phyloP scores from a whole-genome alignment of 1,140 invertebrate species.

The Heliconius himera region DNA sequence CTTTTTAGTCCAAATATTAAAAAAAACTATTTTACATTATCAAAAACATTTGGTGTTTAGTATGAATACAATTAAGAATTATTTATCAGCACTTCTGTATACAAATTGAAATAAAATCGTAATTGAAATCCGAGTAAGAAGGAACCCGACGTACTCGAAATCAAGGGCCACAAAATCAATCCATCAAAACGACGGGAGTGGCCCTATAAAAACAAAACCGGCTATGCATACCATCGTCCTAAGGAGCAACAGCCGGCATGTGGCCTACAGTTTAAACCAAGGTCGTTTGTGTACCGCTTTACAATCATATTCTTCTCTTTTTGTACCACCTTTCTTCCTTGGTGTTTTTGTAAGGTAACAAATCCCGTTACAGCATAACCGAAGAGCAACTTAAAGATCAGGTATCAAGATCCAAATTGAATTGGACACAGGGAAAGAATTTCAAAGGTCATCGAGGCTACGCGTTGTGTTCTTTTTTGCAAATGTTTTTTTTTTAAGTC shows the following conservation, averaged over 20 bases:
- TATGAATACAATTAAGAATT: no score
- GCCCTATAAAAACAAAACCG: slow-evolving; percentile 48
- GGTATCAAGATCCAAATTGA: slow-evolving; percentile 31
- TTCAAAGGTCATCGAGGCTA: slow-evolving; percentile 69
- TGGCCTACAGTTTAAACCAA: slow-evolving; percentile 76
- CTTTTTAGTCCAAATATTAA: no score
- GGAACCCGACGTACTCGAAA: slow-evolving; percentile 26
- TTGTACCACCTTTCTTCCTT: slow-evolving; percentile 69
- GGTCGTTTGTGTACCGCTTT: slow-evolving; percentile 73
- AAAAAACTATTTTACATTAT: no score
- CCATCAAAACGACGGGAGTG: slow-evolving; percentile 41
- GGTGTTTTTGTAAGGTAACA: slow-evolving; percentile 46
- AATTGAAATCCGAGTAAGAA: slow-evolving; percentile 29
- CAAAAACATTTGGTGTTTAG: no score
- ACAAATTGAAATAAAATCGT: slow-evolving; percentile 15
- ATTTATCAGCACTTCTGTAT: background rate
- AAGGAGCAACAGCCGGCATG: slow-evolving; percentile 67
- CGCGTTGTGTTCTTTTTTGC: slow-evolving; percentile 71
- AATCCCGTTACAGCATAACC: slow-evolving; percentile 1
- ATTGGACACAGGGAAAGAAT: slow-evolving; percentile 52
- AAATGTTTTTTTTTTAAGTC: slow-evolving; percentile 59
- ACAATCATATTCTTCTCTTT: slow-evolving; percentile 66
- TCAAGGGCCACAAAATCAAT: slow-evolving; percentile 51
- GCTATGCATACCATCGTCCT: slow-evolving; percentile 46
- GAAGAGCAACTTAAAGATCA: slow-evolving; percentile 37